Evolutionary conservation across 1,140 invertebrate species (phyloP), one percentile per base, ranked within the genome.

Genomic region (Nomia melanderi): DNA sequence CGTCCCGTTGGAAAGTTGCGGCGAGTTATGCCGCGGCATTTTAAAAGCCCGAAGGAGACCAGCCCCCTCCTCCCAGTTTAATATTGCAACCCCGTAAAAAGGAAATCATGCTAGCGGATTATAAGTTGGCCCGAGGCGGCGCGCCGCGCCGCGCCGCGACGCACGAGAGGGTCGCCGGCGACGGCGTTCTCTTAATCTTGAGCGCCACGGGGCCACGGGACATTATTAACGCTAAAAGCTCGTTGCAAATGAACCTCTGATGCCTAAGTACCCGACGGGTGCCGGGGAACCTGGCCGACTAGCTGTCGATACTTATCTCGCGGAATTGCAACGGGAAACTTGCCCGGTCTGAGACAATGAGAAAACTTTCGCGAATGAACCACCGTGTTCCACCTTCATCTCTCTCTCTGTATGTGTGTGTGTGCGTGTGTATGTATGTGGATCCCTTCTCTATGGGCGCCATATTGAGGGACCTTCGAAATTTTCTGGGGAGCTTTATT

Each of bases 221-320:
- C 57, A 60, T 63, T 71, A 41, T 62, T 71, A 77, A 70, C 41
- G 75, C 56, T 77, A 77, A 77, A 57, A 57, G 54, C 54, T 57
- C 54, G 25, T 29, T 57, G 54, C 54, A 59, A 76, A 76, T 36
- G 63, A 59, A 36, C 54, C 73, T 27, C 23, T n/a, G 54, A 57
- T 57, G 54, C 25, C n/a, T 57, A 57, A 36, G 47, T 50, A 50
- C 20, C 41, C 41, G 41, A 50, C 47, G 20, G 47, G 47, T 7
- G 20, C 20, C 17, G 6, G 47, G 33, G 8, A 36, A 36, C 3
- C 3, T 8, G 33, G 3, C 3, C 20, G n/a, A 41, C 11, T 20
- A 62, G 23, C 31, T 62, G 59, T 62, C 59, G 33, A 62, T 62
- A 31, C 20, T 36, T 31, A 62, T 62, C 31, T 41, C 31, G 59